Conservation (phyloP, 2,113 vertebrate species). For the Tamias sibiricus region DNA sequence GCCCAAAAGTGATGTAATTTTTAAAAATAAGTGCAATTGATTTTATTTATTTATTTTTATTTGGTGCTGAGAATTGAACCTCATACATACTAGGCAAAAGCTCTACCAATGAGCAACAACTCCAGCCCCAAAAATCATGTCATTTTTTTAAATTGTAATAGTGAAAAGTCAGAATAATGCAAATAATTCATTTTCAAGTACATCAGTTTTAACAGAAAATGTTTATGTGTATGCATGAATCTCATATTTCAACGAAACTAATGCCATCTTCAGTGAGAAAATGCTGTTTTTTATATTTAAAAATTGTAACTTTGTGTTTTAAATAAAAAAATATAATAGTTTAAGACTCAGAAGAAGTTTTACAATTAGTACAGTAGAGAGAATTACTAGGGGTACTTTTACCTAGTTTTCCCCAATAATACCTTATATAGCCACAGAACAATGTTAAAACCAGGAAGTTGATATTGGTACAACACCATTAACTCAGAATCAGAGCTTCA, state of each 20-base stretch:
- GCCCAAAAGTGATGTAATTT: no score
- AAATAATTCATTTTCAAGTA: conserved; percentile 36
- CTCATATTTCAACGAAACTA: conserved; percentile 51
- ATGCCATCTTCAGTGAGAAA: not conserved
- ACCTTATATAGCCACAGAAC: not conserved
- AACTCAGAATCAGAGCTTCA: not conserved
- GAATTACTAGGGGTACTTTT: not conserved
- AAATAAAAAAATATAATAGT: not conserved
- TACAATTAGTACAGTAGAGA: conserved; percentile 35
- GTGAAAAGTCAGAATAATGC: conserved; percentile 24
- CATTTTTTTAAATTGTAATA: conserved; percentile 37
- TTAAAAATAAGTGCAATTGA: no score
- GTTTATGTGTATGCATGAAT: not conserved
- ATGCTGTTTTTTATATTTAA: conserved; percentile 9
- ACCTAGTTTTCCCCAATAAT: not conserved
- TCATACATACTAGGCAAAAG: no score
- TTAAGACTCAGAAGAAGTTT: conserved; percentile 28
- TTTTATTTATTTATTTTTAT: no score
- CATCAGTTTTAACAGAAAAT: conserved; percentile 28
- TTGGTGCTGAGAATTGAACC: no score
- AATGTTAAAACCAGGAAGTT: not conserved
- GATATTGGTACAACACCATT: not conserved
- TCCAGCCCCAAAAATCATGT: not conserved
- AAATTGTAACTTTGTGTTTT: not conserved
- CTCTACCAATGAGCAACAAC: no score